phyloP scores from a whole-genome alignment of 2,888 invertebrate genomes.

The Chrysolina haemoptera region DNA sequence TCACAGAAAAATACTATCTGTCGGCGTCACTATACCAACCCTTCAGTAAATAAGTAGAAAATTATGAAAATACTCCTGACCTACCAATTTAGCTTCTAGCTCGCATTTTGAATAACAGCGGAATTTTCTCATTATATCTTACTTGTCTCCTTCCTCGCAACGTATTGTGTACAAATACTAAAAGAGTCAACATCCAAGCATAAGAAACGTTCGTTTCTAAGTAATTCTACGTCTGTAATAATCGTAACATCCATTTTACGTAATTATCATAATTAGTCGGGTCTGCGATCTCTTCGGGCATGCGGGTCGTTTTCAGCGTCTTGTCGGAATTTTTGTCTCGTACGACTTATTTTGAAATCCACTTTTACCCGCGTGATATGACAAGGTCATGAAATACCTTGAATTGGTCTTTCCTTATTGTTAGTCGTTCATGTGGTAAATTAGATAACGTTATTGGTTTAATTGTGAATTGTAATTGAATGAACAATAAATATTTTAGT shows the following conservation, averaged over 20 bases:
- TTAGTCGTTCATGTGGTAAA: neutral
- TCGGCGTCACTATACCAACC: no score
- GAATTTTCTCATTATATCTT: constrained; percentile 6
- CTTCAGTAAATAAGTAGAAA: no score
- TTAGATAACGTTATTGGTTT: neutral
- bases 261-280: constrained; percentile 3
- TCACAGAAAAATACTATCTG: no score
- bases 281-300: neutral
- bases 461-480: no score
- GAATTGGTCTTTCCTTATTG: neutral
- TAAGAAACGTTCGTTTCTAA: neutral
- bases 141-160: neutral
- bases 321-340: neutral
- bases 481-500: no score
- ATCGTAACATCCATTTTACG: neutral
- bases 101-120: neutral
- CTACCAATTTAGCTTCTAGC: neutral
- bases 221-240: constrained; percentile 5
- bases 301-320: constrained; percentile 6
- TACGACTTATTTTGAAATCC: neutral
- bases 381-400: neutral
- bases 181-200: neutral
- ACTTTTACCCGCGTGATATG: neutral
- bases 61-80: no score
- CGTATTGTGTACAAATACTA: neutral